These are phyloP conservation scores for Mayetiola destructor DNA, from an alignment of 2,888 invertebrate species.

Conservation along the genomic window DNA sequence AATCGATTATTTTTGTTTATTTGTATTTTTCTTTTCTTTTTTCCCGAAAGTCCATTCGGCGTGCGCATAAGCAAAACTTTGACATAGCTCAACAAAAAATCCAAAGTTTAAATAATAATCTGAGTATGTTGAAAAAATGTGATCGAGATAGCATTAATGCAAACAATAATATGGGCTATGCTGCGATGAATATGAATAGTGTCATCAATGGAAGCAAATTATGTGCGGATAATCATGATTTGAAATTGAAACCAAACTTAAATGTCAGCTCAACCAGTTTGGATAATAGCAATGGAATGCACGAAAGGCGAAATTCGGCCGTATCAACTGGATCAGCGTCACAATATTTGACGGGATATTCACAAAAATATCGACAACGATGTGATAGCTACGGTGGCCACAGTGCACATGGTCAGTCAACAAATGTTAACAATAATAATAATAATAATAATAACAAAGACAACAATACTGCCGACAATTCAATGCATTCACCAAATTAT, in stretches of 20 bases:
- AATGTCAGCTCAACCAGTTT: background rate
- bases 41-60: slow-evolving; percentile 17
- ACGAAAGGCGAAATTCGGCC: slow-evolving; percentile 17
- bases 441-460: background rate
- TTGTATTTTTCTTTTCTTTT: background rate
- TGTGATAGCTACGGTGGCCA: slow-evolving; percentile 7
- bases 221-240: slow-evolving; percentile 15
- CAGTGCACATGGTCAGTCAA: no score
- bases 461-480: background rate
- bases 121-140: slow-evolving; percentile 19
- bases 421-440: background rate
- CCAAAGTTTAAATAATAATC: slow-evolving; percentile 22
- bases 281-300: slow-evolving; percentile 13
- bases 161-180: background rate
- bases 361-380: background rate
- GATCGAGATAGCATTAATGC: background rate
- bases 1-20: background rate
- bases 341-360: background rate
- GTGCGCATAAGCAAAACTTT: slow-evolving; percentile 21
- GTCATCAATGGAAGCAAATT: slow-evolving; percentile 7
- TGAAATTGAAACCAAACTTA: background rate
- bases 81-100: slow-evolving; percentile 22
- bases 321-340: slow-evolving; percentile 16
- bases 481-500: background rate
- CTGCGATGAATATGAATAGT: background rate